These are phyloP conservation scores for Catharus minimus DNA, from an alignment of 2,113 vertebrate species.

Conservation along the genomic window DNA sequence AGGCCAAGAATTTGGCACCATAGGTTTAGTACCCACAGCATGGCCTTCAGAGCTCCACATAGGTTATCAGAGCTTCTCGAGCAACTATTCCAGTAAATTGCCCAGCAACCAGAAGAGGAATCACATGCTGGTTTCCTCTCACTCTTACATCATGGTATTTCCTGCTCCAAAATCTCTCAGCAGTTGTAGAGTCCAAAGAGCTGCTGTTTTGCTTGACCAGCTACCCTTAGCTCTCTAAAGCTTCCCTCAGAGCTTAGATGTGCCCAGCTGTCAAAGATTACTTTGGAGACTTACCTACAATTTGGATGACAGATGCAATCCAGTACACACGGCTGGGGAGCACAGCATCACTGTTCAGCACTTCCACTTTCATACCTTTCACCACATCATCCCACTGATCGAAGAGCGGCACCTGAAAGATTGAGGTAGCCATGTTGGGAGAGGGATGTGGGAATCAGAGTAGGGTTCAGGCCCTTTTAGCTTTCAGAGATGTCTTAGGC, in stretches of 20 bases:
- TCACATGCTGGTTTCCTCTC: background rate
- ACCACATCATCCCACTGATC: constrained; percentile 91
- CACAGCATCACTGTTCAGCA: constrained; percentile 88
- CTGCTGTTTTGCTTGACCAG: background rate
- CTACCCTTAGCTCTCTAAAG: background rate
- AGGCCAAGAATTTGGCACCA: background rate
- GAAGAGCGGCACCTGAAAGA: constrained; percentile 84
- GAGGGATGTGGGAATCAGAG: background rate
- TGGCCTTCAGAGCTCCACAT: background rate
- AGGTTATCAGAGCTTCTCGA: background rate
- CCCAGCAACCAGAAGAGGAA: background rate
- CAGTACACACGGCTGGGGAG: constrained; percentile 94
- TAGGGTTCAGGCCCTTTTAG: background rate
- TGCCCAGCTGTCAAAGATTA: background rate
- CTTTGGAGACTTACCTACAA: constrained; percentile 77
- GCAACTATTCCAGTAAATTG: background rate
- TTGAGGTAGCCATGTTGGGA: background rate
- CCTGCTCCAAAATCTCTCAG: background rate
- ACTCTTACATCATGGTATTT: background rate
- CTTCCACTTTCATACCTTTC: constrained; percentile 92
- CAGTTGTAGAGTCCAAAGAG: background rate
- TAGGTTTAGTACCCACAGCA: background rate
- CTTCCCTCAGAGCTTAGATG: background rate
- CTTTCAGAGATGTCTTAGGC: background rate
- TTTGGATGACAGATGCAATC: constrained; percentile 88